Base-by-base conservation (phyloP, 2,797 vertebrate genomes). In the Chaetodon trifasciatus region DNA sequence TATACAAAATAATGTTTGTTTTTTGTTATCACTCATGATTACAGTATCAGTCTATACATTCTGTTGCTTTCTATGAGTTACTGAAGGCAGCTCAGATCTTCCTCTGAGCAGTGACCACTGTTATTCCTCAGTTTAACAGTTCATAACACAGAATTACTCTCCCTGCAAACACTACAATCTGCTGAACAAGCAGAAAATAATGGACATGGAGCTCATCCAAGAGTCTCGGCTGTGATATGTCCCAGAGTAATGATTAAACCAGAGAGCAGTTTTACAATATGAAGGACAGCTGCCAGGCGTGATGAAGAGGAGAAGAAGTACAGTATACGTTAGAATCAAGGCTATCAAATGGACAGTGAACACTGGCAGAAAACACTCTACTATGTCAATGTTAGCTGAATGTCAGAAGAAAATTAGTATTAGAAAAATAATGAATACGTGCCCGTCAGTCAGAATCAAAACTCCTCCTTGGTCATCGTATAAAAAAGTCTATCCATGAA, bases 211-310 rank as follows among this genome's bases (percentile, higher is more conserved):
- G 63, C 60, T 60, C 63, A 32, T 87, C 80, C 86, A 87, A 85
- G 42, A 85, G 55, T 69, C 76, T 75, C 47, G 50, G 42, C 52
- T 79, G 72, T 81, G 88, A 89, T 80, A 81, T 55, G 57, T 86
- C 84, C 82, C 88, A 86, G 79, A 84, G 82, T 85, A 74, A 84
- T 61, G 64, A 23, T 84, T 86, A 88, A 90, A 89, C 24, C 82
- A 82, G 74, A 47, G 53, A 76, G 76, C 47, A 58, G 23, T 81
- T 91, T 87, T 81, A 87, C 74, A 83, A 66, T 70, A 39, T 77
- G 40, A 84, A 35, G 70, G 53, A 78, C 19, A 56, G 74, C 74
- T 86, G 82, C 70, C 84, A 83, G 75, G 70, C 40, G 12, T 23
- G 19, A 69, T 60, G 67, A 83, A 73, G 44, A 64, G 40, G 53